Evolutionary conservation across 2,113 vertebrate genomes (phyloP), one percentile per base, ranked within the genome.

Genomic region (Thunnus thynnus): DNA sequence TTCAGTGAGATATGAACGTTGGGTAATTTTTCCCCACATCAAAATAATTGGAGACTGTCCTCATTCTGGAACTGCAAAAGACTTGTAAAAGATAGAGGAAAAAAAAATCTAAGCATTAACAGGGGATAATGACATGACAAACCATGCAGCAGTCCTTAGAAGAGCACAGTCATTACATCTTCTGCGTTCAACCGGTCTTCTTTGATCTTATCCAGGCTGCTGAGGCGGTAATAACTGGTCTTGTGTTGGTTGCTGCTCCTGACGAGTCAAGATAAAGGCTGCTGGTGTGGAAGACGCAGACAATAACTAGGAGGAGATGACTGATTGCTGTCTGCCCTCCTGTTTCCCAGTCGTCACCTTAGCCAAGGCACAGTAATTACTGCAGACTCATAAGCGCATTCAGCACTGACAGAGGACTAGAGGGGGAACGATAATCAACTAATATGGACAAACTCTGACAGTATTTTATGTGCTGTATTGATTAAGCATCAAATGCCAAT

Each of bases 121-220:
- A 1, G 65, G 25, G 32, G 84, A 86, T 90, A 93, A 94, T 90
- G 91, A 90, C 67, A 85, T 72, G 84, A 88, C 82, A 86, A 86
- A 81, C 76, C 80, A 77, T 64, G 73, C 82, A 63, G 84, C 72
- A 61, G 86, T 71, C 78, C 82, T 88, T 79, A 87, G 84, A 85
- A 75, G 86, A 85, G 84, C 63, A 54, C 77, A 61, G 73, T 75
- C 86, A 72, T 88, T 88, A 85, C 88, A 86, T 88, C 83, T 85
- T 82, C 78, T 48, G 41, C 78, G 76, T 85, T 89, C 83, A 66
- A 76, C 71, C 36, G 6, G 64, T 81, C 44, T 57, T 75, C 86
- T 94, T 93, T 94, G 90, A 95, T 94, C 87, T 85, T 74, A 86
- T 90, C 83, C 56, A 54, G 73, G 73, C 61, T 2, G 50, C 80